These are phyloP conservation scores for Phrixothrix hirtus DNA, from an alignment of 2,888 invertebrate species.

Conservation along the genomic window DNA sequence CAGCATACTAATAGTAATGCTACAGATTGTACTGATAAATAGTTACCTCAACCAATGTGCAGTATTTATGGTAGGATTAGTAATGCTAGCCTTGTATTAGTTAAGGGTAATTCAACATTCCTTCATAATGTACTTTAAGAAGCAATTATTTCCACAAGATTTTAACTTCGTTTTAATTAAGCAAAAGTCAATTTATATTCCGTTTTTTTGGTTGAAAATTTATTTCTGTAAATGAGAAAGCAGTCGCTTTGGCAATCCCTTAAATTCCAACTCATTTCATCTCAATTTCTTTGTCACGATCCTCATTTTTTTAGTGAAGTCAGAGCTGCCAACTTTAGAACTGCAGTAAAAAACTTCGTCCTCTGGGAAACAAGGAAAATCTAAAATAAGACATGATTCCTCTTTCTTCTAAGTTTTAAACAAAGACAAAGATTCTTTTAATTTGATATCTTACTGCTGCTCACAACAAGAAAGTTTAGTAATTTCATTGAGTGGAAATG, in stretches of 20 bases:
- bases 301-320: slow-evolving; percentile 48
- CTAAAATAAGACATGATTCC: slow-evolving; percentile 47
- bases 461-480: slow-evolving; percentile 24
- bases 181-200: slow-evolving; percentile 43
- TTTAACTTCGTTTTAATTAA: slow-evolving; percentile 26
- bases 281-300: slow-evolving; percentile 51
- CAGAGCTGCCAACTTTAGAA: slow-evolving; percentile 47
- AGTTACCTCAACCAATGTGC: slow-evolving; percentile 54
- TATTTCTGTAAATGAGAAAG: slow-evolving; percentile 52
- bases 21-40: slow-evolving; percentile 57
- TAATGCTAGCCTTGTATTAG: slow-evolving; percentile 39
- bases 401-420: slow-evolving; percentile 43
- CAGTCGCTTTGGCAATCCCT: slow-evolving; percentile 49
- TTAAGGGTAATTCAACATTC: too few species aligned
- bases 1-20: slow-evolving; percentile 57
- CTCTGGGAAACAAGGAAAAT: slow-evolving; percentile 48
- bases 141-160: too few species aligned
- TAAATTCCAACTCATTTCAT: slow-evolving; percentile 51
- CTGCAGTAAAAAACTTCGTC: slow-evolving; percentile 52
- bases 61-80: slow-evolving; percentile 49
- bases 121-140: slow-evolving; percentile 1
- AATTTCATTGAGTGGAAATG: slow-evolving; percentile 28
- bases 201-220: slow-evolving; percentile 43
- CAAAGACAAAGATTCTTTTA: slow-evolving; percentile 43
- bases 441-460: slow-evolving; percentile 38